Evolutionary conservation across 2,797 vertebrate genomes (phyloP), one percentile per base, ranked within the genome.

Genomic region (Etheostoma nigrum): DNA sequence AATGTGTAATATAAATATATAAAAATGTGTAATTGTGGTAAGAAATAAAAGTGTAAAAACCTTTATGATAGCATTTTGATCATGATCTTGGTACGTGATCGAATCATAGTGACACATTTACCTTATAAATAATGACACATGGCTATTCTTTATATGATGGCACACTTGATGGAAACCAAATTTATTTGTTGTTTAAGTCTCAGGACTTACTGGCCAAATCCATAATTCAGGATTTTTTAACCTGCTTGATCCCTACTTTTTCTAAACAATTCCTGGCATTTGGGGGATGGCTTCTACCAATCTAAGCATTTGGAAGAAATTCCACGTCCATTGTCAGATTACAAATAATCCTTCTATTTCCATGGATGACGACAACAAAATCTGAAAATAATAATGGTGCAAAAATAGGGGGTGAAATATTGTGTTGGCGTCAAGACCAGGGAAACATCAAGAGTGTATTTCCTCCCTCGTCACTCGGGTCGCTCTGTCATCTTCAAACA

Each of bases 401-500:
- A 66, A 76, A 80, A 82, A 71, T 72, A 23, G 16, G 12, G 27
- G 53, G 57, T 67, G 68, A 82, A 86, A 83, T 72, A 80, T 74
- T 57, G 78, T 68, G 65, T 74, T 68, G 74, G 67, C 73, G 85
- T 84, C 74, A 62, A 84, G 83, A 90, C 57, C 3, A 15, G 54
- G 72, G 74, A 86, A 74, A 62, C 52, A 92, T 30, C 90, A 84
- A 88, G 72, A 84, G 84, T 75, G 78, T 44, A 80, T 88, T 91
- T 85, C 89, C 85, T 87, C 68, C 70, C 74, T 78, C 58, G 54
- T 81, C 70, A 72, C 90, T 67, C 67, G 10, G 69, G 74, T 86
- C 67, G 76, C 84, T 73, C 86, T 76, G 75, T 90, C 91, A 90
- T 93, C 91, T 93, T 93, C 93, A 92, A 91, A 91, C 89, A 92